phyloP scores from a whole-genome alignment of 2,888 invertebrate species.

The Acronicta alni region DNA sequence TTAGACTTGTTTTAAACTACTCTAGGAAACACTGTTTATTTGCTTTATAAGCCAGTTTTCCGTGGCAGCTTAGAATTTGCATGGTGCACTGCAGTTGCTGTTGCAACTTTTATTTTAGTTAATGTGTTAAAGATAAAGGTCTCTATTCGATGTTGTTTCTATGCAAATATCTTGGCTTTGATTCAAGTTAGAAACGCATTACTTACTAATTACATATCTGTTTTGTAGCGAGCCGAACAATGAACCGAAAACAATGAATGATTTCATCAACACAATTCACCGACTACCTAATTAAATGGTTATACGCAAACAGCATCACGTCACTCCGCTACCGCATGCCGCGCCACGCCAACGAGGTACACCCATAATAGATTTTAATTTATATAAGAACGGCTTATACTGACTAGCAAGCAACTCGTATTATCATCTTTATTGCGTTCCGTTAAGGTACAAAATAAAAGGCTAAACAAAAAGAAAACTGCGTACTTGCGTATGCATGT shows the following conservation, averaged over 20 bases:
- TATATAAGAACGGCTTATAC: constrained; percentile 63
- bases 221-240: constrained; percentile 40
- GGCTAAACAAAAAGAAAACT: constrained; percentile 49
- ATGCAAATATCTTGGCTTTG: background rate
- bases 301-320: constrained; percentile 78
- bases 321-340: constrained; percentile 79
- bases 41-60: background rate
- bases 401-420: constrained; percentile 24
- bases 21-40: constrained; percentile 22
- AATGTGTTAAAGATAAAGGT: too few species aligned
- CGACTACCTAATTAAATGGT: constrained; percentile 70
- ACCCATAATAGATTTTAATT: constrained; percentile 82
- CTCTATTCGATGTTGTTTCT: too few species aligned
- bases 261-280: constrained; percentile 71
- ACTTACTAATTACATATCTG: constrained; percentile 29
- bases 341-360: constrained; percentile 76
- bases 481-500: constrained; percentile 68
- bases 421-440: constrained; percentile 49
- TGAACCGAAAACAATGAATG: constrained; percentile 63
- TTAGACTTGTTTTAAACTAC: constrained; percentile 60
- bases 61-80: background rate
- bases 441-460: constrained; percentile 50
- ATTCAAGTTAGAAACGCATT: constrained; percentile 13
- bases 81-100: background rate
- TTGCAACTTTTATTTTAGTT: too few species aligned